Evolutionary conservation across 2,888 invertebrate species (phyloP), one percentile per base, ranked within the genome.

Genomic region (Phytoseiulus persimilis): DNA sequence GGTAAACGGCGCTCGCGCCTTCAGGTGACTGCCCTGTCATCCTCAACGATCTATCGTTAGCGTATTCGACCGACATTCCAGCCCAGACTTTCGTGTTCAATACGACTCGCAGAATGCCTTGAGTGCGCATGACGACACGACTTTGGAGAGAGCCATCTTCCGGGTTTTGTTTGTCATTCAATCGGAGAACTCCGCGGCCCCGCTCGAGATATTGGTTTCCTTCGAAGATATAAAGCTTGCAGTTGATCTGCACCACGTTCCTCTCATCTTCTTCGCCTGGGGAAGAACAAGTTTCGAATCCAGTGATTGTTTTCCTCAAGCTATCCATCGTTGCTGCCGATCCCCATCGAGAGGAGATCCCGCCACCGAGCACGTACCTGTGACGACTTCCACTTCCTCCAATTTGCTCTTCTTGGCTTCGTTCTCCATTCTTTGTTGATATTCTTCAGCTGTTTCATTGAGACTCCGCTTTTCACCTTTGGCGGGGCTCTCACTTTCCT

Each of bases 161-260:
- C 3, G 91, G 91, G 32, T 92, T 92, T 90, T 92, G 91, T 91
- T 94, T 94, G 93, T 97, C 97, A 93, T 98, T 98, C 28, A 98
- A 94, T 91, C 98, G 94, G 91, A 98, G 93, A 91, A 95, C 95
- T 65, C 98, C 98, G 91, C 97, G 95, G 0, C 98, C 98, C 91
- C 97, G 94, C 93, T 98, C 98, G 91, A 96, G 95, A 97, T 97
- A 98, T 91, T 95, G 95, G 90, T 92, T 91, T 90, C 95, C 94
- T 92, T 98, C 96, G 94, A 96, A 98, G 83, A 96, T 95, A 94
- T 97, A 98, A 90, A 98, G 94, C 92, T 97, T 97, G 92, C 92
- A 92, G 90, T 92, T 92, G 39, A 92, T 92, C 92, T 93, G 91
- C 23, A 92, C 89, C 28, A 90, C 91, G 65, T 91, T 91, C 31